Evolutionary conservation across 1,140 invertebrate species (phyloP).

Genomic region (Drosophila carrolli): DNA sequence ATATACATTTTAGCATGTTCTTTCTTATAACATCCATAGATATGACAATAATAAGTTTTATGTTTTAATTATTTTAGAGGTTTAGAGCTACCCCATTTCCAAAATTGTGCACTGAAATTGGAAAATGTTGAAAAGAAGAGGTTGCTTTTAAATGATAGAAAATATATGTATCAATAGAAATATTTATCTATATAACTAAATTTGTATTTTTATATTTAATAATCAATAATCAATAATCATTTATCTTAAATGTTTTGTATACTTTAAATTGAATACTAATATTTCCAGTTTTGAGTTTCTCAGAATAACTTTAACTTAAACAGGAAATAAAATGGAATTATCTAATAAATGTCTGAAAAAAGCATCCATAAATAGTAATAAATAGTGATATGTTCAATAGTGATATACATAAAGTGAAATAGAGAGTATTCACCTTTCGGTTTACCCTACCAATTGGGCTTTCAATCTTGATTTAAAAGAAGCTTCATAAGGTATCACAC

Average conservation of each 20-base stretch:
- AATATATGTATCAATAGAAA: too few species aligned
- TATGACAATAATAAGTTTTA: too few species aligned
- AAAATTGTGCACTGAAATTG: too few species aligned
- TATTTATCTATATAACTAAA: too few species aligned
- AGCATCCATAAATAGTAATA: neutral
- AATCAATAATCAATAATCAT: too few species aligned
- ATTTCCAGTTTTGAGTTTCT: neutral
- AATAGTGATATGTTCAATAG: neutral
- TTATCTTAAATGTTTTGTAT: too few species aligned
- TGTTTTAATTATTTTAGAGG: too few species aligned
- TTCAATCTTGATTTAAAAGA: conserved; percentile 24
- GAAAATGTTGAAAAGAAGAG: too few species aligned
- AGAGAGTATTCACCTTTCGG: neutral
- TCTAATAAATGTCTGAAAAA: neutral
- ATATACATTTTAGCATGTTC: neutral
- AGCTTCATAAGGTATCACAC: conserved; percentile 13
- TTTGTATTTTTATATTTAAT: too few species aligned
- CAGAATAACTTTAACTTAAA: neutral
- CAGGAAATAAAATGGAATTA: neutral
- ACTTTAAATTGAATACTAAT: neutral
- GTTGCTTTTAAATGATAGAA: too few species aligned
- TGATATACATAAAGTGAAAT: too few species aligned
- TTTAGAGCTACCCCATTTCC: too few species aligned
- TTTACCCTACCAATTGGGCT: neutral
- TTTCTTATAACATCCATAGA: neutral